Conservation (phyloP, 2,113 vertebrate genomes). For the Rafetus swinhoei region DNA sequence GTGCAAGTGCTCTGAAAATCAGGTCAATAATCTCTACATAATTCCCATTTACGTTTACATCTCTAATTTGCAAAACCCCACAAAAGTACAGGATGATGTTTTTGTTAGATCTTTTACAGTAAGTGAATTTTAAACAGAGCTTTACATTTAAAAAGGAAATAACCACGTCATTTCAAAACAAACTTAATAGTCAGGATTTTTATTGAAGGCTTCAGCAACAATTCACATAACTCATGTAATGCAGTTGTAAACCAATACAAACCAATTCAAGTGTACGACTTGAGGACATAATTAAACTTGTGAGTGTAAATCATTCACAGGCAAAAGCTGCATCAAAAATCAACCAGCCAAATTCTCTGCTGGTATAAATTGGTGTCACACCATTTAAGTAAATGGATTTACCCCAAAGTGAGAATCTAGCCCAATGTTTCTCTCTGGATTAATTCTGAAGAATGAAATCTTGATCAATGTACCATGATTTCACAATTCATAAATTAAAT, state of each 20-base stretch:
- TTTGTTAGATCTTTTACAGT: background rate
- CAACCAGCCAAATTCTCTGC: background rate
- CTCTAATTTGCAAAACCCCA: background rate
- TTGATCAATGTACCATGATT: background rate
- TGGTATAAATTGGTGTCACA: background rate
- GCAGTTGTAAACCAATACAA: background rate
- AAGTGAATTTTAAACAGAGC: background rate
- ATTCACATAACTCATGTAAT: accelerated
- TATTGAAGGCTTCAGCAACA: background rate
- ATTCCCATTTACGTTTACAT: background rate
- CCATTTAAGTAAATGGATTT: background rate
- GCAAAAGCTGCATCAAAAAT: no score
- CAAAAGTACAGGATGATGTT: background rate
- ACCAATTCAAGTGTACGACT: background rate
- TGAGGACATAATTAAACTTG: background rate
- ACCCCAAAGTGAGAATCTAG: background rate
- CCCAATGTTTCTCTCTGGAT: background rate
- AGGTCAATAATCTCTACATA: background rate
- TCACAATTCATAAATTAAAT: background rate
- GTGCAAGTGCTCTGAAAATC: background rate
- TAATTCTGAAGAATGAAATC: background rate
- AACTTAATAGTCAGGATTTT: background rate
- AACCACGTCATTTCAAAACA: background rate
- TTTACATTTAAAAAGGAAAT: background rate
- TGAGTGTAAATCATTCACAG: background rate